Evolutionary conservation across 2,113 vertebrate genomes (phyloP).

Genomic region (Protomyctophum bolini): DNA sequence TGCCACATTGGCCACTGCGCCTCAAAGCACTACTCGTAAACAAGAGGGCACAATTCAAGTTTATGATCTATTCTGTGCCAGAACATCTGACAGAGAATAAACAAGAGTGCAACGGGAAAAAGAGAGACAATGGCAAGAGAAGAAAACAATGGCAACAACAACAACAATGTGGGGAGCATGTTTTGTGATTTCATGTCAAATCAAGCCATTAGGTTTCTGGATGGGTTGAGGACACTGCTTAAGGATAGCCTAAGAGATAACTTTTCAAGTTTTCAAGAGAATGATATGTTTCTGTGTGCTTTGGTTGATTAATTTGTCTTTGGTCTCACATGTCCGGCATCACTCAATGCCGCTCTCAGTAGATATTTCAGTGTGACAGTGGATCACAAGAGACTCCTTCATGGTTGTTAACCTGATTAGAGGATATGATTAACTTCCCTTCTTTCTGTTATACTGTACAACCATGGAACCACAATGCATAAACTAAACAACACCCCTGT

Average conservation of each 20-base stretch:
- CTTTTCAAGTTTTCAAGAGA: neutral
- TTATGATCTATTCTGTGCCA: constrained; percentile 30
- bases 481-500: neutral
- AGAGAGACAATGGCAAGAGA: neutral
- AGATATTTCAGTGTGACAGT: constrained; percentile 25
- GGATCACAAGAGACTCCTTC: constrained; percentile 37
- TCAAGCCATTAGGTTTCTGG: neutral
- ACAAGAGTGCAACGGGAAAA: constrained; percentile 14
- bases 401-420: constrained; percentile 27
- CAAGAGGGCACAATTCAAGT: constrained; percentile 35
- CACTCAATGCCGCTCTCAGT: constrained; percentile 1
- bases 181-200: constrained; percentile 15
- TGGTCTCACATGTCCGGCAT: constrained; percentile 43
- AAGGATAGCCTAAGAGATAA: neutral
- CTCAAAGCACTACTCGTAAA: constrained; percentile 40
- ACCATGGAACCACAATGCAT: constrained; percentile 1
- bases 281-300: constrained; percentile 11
- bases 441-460: constrained; percentile 16
- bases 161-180: constrained; percentile 27
- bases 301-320: constrained; percentile 39
- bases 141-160: constrained; percentile 22
- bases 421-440: constrained; percentile 19
- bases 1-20: constrained; percentile 20
- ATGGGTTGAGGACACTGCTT: neutral
- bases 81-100: constrained; percentile 39